Percentiles rank a stretch among this genome's conserved stretches.
phyloP scores from a whole-genome alignment of 2,113 vertebrate genomes.

The Serinus canaria region DNA sequence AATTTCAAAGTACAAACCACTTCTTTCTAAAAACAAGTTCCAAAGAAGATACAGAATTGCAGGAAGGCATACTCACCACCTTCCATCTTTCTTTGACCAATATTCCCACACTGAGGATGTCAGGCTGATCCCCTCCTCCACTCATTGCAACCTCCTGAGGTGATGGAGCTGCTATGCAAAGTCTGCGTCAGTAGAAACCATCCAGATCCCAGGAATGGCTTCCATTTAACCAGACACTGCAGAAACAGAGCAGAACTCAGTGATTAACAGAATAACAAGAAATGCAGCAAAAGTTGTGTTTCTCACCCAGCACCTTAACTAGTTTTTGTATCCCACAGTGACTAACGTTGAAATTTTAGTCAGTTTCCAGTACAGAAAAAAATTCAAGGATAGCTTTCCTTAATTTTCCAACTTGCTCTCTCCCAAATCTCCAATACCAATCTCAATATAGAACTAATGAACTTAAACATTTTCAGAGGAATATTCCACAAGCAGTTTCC shows the following conservation, averaged over 20 bases:
- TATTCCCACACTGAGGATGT: slow-evolving; percentile 92
- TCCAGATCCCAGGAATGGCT: slow-evolving; percentile 68
- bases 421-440: neutral
- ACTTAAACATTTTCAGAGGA: neutral
- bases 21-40: neutral
- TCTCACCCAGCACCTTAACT: neutral
- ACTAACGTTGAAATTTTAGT: rapidly evolving
- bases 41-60: neutral
- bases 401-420: neutral
- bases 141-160: slow-evolving; percentile 86
- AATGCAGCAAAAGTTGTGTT: neutral
- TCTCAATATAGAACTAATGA: neutral
- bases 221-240: slow-evolving; percentile 79
- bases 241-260: slow-evolving; percentile 41
- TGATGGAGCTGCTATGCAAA: slow-evolving; percentile 66
- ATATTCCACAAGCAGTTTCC: neutral
- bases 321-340: neutral
- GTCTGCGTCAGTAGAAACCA: slow-evolving; percentile 63
- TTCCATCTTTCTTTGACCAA: slow-evolving; percentile 99
- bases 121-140: slow-evolving; percentile 90
- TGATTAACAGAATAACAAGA: neutral
- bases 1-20: neutral
- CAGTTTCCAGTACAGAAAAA: neutral
- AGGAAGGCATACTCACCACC: slow-evolving; percentile 84
- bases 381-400: neutral